Percentiles rank a stretch among this genome's conserved stretches.
Conservation (phyloP, 2,888 invertebrate species). For the Linnaemya vulpina region DNA sequence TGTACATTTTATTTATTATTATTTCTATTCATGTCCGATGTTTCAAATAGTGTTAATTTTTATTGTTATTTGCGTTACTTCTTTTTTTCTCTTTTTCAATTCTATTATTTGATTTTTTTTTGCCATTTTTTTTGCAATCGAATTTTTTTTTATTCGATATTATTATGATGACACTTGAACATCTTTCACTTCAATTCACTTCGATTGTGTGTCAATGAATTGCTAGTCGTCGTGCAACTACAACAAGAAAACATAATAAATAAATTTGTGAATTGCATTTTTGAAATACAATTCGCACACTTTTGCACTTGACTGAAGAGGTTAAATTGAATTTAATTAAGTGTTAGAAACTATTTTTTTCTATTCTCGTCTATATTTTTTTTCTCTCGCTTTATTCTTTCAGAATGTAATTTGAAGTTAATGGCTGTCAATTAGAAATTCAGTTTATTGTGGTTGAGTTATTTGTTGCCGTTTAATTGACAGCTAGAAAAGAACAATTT, state of each 20-base stretch:
- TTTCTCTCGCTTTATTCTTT: conserved; percentile 3
- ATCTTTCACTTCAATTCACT: conserved; percentile 66
- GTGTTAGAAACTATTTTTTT: conserved; percentile 65
- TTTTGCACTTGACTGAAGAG: conserved; percentile 71
- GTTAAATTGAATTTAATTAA: conserved; percentile 67
- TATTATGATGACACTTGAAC: conserved; percentile 68
- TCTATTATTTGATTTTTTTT: conserved; percentile 31
- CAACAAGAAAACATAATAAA: conserved; percentile 23
- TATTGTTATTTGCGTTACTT: conserved; percentile 39
- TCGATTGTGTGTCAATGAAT: conserved; percentile 62
- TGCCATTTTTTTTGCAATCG: conserved; percentile 38
- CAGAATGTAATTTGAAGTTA: conserved; percentile 61
- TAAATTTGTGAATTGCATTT: conserved; percentile 58
- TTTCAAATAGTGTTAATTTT: conserved; percentile 57
- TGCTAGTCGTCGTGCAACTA: conserved; percentile 21
- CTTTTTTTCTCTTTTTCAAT: conserved; percentile 40
- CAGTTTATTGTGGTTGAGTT: conserved; percentile 27
- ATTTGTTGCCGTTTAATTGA: conserved; percentile 39
- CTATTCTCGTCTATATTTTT: conserved; percentile 17
- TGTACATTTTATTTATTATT: conserved; percentile 42
- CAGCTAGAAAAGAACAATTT: conserved; percentile 40
- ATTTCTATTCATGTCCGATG: conserved; percentile 47
- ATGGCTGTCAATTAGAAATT: conserved; percentile 63
- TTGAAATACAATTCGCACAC: conserved; percentile 63
- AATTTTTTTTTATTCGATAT: background rate